Conservation (phyloP, 2,888 invertebrate species). For the Limnephilus lunatus region DNA sequence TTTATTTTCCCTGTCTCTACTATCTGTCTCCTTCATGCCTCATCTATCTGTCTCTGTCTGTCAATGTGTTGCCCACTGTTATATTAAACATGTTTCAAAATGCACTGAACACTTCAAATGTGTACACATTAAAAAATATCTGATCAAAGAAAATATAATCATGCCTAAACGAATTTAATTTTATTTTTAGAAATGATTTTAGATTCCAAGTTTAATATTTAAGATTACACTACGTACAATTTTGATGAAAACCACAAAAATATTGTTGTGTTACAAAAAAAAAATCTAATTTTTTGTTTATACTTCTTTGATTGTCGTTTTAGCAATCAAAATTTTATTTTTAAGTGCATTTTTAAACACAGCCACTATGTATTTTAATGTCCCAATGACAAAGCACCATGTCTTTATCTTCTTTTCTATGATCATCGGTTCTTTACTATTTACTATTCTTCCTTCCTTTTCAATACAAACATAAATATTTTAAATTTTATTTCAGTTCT, state of each 20-base stretch:
- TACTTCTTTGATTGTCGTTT: too few species aligned
- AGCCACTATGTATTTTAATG: conserved; percentile 54
- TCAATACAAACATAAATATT: conserved; percentile 39
- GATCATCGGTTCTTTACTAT: conserved; percentile 48
- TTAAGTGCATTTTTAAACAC: conserved; percentile 50
- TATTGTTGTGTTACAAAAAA: too few species aligned
- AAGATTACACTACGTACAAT: too few species aligned
- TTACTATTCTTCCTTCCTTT: conserved; percentile 19
- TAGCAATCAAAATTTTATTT: neutral
- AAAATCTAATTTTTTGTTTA: too few species aligned
- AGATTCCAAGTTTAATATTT: neutral
- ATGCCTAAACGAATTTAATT: neutral
- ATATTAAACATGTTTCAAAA: conserved; percentile 45
- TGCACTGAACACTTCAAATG: conserved; percentile 8
- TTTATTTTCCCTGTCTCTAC: conserved; percentile 61
- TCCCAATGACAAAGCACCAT: conserved; percentile 64
- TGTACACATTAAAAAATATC: neutral
- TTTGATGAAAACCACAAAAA: too few species aligned
- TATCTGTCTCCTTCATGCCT: conserved; percentile 64
- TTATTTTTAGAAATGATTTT: neutral
- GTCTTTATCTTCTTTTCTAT: conserved; percentile 62
- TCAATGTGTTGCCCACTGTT: conserved; percentile 65
- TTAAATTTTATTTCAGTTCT: neutral
- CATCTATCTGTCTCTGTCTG: conserved; percentile 63
- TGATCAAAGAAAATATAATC: neutral